Evolutionary conservation across 2,113 vertebrate species (phyloP).

Genomic region (Odocoileus hemionus): DNA sequence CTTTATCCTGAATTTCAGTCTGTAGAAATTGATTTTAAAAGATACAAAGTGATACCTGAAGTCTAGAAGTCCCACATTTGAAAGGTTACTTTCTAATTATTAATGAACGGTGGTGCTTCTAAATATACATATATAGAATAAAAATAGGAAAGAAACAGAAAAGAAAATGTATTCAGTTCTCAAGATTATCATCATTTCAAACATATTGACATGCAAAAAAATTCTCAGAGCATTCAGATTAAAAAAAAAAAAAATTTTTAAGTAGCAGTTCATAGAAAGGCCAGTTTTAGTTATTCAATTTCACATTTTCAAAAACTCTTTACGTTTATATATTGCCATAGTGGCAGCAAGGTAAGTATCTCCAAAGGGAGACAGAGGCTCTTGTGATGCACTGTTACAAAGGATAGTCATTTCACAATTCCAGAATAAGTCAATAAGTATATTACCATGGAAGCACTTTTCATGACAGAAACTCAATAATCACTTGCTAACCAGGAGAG

Average conservation of each 20-base stretch:
- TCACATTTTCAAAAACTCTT: background rate
- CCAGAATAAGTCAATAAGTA: constrained; percentile 71
- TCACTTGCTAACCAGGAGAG: constrained; percentile 60
- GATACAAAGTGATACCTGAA: background rate
- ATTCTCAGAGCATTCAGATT: background rate
- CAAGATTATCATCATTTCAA: constrained; percentile 5
- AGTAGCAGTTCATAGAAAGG: background rate
- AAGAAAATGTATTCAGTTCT: constrained; percentile 39
- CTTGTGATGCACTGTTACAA: constrained; percentile 65
- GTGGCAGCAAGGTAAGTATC: constrained; percentile 41
- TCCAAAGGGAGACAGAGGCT: constrained; percentile 38
- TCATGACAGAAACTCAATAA: constrained; percentile 74
- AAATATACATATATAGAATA: constrained; percentile 27
- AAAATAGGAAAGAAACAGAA: constrained; percentile 5
- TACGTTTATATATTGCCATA: constrained; percentile 39
- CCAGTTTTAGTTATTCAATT: constrained; percentile 22
- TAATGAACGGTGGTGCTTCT: background rate
- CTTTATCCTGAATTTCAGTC: background rate
- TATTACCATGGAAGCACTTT: constrained; percentile 67
- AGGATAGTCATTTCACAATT: constrained; percentile 71
- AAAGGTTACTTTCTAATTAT: constrained; percentile 30
- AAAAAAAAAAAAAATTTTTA: background rate
- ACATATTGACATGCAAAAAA: background rate
- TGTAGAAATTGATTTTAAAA: constrained; percentile 52
- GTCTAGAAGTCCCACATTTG: background rate